These are phyloP conservation scores for Epinephelus cyanopodus DNA, from an alignment of 2,113 vertebrate species.

Conservation along the genomic window DNA sequence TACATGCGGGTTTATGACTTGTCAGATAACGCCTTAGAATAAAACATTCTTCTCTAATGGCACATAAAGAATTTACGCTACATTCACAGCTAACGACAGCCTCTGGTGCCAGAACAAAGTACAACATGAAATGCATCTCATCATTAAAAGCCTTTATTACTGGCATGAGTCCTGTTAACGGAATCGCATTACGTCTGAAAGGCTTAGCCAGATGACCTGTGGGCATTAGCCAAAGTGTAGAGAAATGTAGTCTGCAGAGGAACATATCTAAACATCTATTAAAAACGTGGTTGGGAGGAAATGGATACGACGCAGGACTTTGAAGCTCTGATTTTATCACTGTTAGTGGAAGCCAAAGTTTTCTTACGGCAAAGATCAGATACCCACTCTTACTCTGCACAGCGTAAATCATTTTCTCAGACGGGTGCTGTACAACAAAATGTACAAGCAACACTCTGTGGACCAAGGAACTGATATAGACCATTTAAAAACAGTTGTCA, in stretches of 20 bases:
- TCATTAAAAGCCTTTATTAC: slow-evolving; percentile 46
- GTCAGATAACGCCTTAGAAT: background rate
- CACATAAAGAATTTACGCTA: no score
- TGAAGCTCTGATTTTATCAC: slow-evolving; percentile 54
- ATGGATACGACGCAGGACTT: slow-evolving; percentile 34
- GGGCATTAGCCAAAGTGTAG: slow-evolving; percentile 22
- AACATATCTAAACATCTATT: slow-evolving; percentile 64
- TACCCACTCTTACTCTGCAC: slow-evolving; percentile 18
- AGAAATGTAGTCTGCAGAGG: slow-evolving; percentile 46
- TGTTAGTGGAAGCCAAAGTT: slow-evolving; percentile 18
- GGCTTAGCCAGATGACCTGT: slow-evolving; percentile 26
- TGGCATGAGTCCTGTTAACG: slow-evolving; percentile 11
- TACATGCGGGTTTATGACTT: background rate
- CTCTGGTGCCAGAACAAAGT: slow-evolving; percentile 1
- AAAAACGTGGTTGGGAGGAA: slow-evolving; percentile 45
- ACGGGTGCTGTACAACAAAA: background rate
- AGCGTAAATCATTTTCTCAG: background rate
- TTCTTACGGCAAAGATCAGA: slow-evolving; percentile 31
- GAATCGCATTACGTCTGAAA: slow-evolving; percentile 52
- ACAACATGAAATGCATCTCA: slow-evolving; percentile 40
- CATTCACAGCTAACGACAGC: no score
- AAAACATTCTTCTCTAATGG: no score
- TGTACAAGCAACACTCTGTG: background rate
- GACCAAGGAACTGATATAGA: background rate
- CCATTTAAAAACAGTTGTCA: no score